phyloP scores from a whole-genome alignment of 2,797 vertebrate genomes.

The Apogon talboti region DNA sequence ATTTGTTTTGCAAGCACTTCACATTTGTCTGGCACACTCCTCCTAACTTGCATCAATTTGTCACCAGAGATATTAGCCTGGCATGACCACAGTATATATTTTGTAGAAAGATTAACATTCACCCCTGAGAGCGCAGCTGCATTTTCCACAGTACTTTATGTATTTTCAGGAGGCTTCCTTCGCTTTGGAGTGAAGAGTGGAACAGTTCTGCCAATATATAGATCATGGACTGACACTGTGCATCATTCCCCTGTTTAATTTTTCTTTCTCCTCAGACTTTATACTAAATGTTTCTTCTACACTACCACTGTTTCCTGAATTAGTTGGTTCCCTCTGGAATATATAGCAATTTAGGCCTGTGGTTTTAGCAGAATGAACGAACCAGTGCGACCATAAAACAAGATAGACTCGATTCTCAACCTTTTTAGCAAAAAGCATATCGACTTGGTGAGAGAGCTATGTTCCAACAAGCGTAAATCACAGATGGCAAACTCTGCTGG shows the following conservation, averaged over 20 bases:
- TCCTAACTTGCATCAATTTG: slow-evolving; percentile 64
- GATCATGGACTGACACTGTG: slow-evolving; percentile 39
- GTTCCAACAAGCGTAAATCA: slow-evolving; percentile 48
- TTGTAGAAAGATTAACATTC: slow-evolving; percentile 71
- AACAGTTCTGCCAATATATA: slow-evolving; percentile 61
- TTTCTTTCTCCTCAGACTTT: slow-evolving; percentile 18
- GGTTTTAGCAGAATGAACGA: slow-evolving; percentile 36
- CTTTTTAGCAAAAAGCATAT: slow-evolving; percentile 45
- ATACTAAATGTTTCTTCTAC: slow-evolving; percentile 19
- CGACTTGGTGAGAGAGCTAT: slow-evolving; percentile 33
- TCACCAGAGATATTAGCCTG: slow-evolving; percentile 70
- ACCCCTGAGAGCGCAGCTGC: slow-evolving; percentile 42
- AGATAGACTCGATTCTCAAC: slow-evolving; percentile 39
- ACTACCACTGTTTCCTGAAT: slow-evolving; percentile 27
- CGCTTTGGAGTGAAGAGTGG: slow-evolving; percentile 53
- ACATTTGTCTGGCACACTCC: slow-evolving; percentile 48
- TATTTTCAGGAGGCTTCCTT: slow-evolving; percentile 53
- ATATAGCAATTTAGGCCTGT: slow-evolving; percentile 35
- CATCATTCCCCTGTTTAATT: slow-evolving; percentile 31
- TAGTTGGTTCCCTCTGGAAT: slow-evolving; percentile 19
- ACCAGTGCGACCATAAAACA: slow-evolving; percentile 37
- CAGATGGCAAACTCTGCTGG: slow-evolving; percentile 51
- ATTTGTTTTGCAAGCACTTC: slow-evolving; percentile 75
- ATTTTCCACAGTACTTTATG: slow-evolving; percentile 62
- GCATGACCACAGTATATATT: slow-evolving; percentile 60